Evolutionary conservation across 2,797 vertebrate species (phyloP).

Genomic region (Pampus argenteus): DNA sequence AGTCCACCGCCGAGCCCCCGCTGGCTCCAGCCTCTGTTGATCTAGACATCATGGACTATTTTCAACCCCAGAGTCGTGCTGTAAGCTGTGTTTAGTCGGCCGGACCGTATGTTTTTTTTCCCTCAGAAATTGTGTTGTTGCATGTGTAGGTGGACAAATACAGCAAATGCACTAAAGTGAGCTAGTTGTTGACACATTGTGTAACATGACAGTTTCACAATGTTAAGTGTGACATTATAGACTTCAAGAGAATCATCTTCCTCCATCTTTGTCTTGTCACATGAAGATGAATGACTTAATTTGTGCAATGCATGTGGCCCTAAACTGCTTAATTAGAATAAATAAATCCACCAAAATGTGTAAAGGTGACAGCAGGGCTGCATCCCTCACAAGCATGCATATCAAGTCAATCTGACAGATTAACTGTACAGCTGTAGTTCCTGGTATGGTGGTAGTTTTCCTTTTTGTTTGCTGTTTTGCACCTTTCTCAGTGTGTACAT

Average conservation of each 20-base stretch:
- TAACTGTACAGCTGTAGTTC: slow-evolving; percentile 12
- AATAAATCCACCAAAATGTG: slow-evolving; percentile 72
- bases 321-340: slow-evolving; percentile 78
- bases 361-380: slow-evolving; percentile 55
- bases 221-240: neutral
- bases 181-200: slow-evolving; percentile 2
- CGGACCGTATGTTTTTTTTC: neutral
- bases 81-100: slow-evolving; percentile 10
- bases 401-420: slow-evolving; percentile 26
- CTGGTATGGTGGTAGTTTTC: neutral
- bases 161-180: neutral
- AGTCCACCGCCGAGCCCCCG: slow-evolving; percentile 28
- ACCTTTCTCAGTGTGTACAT: neutral
- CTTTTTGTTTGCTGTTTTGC: neutral
- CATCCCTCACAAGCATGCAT: slow-evolving; percentile 18
- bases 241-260: neutral
- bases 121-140: slow-evolving; percentile 3
- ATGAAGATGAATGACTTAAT: slow-evolving; percentile 75
- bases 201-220: slow-evolving; percentile 2
- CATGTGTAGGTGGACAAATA: neutral
- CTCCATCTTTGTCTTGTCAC: slow-evolving; percentile 57
- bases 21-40: slow-evolving; percentile 53
- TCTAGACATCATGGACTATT: slow-evolving; percentile 45
- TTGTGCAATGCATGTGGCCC: slow-evolving; percentile 65
- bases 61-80: slow-evolving; percentile 25